Evolutionary conservation across 2,797 vertebrate genomes (phyloP).

Genomic region (Antennarius maculatus): DNA sequence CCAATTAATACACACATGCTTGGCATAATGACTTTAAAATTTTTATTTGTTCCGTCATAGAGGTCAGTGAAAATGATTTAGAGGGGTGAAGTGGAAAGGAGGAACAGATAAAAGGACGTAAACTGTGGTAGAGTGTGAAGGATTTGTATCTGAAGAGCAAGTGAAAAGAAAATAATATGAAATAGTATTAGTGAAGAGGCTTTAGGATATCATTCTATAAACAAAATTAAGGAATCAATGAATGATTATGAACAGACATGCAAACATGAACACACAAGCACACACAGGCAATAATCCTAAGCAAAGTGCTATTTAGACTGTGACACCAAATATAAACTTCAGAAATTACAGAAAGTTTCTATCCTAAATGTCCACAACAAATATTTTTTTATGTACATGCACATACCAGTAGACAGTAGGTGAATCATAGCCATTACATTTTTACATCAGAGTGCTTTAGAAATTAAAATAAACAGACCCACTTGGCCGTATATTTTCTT

Average conservation of each 20-base stretch:
- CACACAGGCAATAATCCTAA: not conserved
- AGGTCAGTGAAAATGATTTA: constrained; percentile 35
- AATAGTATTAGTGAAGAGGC: not conserved
- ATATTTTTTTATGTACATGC: not conserved
- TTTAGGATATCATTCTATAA: not conserved
- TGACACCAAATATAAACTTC: not conserved
- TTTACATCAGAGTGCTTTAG: no score
- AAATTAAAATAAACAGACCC: no score
- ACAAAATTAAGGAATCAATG: constrained; percentile 8
- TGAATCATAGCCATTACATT: no score
- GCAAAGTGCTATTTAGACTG: constrained; percentile 20
- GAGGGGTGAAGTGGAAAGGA: constrained; percentile 9
- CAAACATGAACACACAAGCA: not conserved
- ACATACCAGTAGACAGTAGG: no score
- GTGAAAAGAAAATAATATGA: constrained; percentile 18
- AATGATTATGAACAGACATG: not conserved
- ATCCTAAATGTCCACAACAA: not conserved
- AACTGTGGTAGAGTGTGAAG: constrained; percentile 41
- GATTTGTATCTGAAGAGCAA: constrained; percentile 33
- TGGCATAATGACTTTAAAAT: constrained; percentile 23
- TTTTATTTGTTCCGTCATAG: constrained; percentile 18
- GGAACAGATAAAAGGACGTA: constrained; percentile 28
- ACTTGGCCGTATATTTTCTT: not conserved
- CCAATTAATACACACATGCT: constrained; percentile 26
- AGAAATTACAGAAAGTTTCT: not conserved